Evolutionary conservation across 2,113 vertebrate genomes (phyloP).

Genomic region (Azemiops feae): DNA sequence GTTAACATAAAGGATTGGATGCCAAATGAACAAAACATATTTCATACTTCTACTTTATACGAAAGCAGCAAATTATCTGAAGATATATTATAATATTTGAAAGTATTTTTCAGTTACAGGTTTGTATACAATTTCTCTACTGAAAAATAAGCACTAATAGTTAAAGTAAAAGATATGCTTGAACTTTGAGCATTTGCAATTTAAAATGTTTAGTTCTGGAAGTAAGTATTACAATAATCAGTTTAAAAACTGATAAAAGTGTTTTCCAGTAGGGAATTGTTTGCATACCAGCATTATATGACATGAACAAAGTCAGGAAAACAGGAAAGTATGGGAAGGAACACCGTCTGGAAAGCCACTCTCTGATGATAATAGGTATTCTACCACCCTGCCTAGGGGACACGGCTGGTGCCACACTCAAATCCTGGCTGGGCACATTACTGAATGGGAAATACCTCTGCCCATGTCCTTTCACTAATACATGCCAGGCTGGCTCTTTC

Average conservation of each 20-base stretch:
- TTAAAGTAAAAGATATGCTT: neutral
- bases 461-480: neutral
- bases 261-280: neutral
- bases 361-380: neutral
- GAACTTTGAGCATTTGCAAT: neutral
- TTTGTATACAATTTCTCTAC: neutral
- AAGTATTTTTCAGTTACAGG: neutral
- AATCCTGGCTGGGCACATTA: neutral
- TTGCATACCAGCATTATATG: neutral
- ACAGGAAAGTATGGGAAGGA: too few species aligned
- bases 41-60: neutral
- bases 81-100: neutral
- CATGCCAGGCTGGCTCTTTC: neutral
- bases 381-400: neutral
- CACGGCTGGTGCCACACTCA: neutral
- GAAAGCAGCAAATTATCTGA: neutral
- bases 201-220: neutral
- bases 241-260: neutral
- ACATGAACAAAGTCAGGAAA: neutral
- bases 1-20: neutral
- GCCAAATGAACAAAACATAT: neutral
- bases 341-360: neutral
- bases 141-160: neutral
- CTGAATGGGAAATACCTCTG: neutral
- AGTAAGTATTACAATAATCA: neutral